Conservation (phyloP, 2,888 invertebrate species). For the Ectemnius lituratus region DNA sequence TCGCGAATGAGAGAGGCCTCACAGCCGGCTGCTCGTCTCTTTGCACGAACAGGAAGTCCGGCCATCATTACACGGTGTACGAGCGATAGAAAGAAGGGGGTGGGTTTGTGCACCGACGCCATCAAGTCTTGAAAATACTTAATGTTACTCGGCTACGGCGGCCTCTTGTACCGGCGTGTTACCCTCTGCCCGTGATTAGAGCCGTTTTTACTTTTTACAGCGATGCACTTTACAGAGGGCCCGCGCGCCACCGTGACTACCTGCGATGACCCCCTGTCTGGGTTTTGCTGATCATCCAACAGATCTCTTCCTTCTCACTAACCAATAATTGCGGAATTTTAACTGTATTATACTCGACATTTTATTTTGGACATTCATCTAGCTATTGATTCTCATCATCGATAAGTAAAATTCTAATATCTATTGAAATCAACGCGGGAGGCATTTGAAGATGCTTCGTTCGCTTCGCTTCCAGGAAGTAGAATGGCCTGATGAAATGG, state of each 20-base stretch:
- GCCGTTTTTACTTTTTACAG: conserved; percentile 50
- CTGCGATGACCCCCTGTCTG: conserved; percentile 50
- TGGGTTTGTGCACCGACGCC: conserved; percentile 40
- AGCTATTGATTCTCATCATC: no score
- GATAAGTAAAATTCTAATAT: no score
- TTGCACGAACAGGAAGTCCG: conserved; percentile 61
- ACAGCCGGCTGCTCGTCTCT: conserved; percentile 40
- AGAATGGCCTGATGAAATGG: no score
- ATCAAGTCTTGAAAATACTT: conserved; percentile 46
- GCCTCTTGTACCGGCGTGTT: conserved; percentile 23
- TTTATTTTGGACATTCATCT: no score
- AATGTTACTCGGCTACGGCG: conserved; percentile 35
- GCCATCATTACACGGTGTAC: conserved; percentile 55
- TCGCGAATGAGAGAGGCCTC: conserved; percentile 53
- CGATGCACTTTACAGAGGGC: conserved; percentile 48
- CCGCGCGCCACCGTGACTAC: conserved; percentile 44
- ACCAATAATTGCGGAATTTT: conserved; percentile 48
- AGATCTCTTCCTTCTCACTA: conserved; percentile 38
- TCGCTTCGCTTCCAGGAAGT: no score
- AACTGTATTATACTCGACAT: no score
- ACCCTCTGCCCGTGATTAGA: conserved; percentile 54
- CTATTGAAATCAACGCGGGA: no score
- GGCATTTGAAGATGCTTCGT: no score
- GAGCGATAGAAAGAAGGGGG: conserved; percentile 55
- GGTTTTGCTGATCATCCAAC: conserved; percentile 49